Base-by-base conservation (phyloP, 2,797 vertebrate species). In the Acestrorhynchus altus region DNA sequence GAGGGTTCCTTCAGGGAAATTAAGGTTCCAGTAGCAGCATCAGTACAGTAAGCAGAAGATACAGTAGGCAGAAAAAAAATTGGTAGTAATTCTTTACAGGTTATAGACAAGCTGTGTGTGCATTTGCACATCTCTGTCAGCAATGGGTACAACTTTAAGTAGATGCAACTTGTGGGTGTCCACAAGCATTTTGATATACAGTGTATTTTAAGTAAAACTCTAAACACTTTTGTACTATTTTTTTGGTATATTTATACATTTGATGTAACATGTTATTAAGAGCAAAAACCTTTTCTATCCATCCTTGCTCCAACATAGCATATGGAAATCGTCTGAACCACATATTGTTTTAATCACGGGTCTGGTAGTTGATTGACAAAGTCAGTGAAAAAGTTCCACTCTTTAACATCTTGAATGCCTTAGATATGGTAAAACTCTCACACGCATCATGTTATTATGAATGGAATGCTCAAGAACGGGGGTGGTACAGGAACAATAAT, bases 401-500 rank as follows among this genome's bases (percentile, higher is more conserved):
- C 79, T 24, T 31, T 24, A n/a, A 66, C 47, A 82, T 69, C 64
- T 78, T 80, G 73, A 85, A 76, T 11, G 8, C 42, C 47, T 78
- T 77, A 78, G 74, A 80, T 83, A 78, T 57, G 64, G 49, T 75
- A 66, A 81, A 82, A 57, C 70, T 49, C 74, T 82, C 68, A 59
- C 47, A 75, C 72, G 81, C n/a, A n/a, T 78, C 78, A 80, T 28
- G 35, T 49, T 76, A 51, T 80, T 70, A 81, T 77, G 76, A 78
- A 69, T 24, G 80, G 78, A 85, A 83, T 87, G 73, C 72, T 70
- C 24, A 49, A 61, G 51, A 72, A 74, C 51, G 59, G 67, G 66
- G 66, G 54, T 42, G 64, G 54, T 28, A 68, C 42, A 70, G 69
- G 40, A 72, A 60, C 46, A 75, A 70, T 15, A 31, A 26, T 74